Evolutionary conservation across 2,888 invertebrate genomes (phyloP), one percentile per base, ranked within the genome.

Genomic region (Thysanoteuthis rhombus): DNA sequence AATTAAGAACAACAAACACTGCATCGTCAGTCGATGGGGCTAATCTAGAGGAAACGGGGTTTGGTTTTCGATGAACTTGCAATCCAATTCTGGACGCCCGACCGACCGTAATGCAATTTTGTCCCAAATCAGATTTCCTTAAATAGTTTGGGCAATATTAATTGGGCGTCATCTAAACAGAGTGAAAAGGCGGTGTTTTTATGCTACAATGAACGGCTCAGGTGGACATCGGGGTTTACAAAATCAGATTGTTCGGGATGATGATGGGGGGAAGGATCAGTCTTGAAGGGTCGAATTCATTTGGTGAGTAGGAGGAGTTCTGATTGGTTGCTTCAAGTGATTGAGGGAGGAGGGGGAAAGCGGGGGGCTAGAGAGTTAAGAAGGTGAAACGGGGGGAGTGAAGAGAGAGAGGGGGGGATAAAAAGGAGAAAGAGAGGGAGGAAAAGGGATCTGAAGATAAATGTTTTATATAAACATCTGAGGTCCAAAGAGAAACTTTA

Each of bases 71-170:
- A 52, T 52, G 52, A 52, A 52, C 52, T 75, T 36, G 36, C n/a
- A 75, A 75, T 75, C 75, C 75, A 75, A 75, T 75, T 75, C 75
- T 75, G 75, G 12, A 75, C 75, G 10, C 22, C n/a, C n/a, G n/a
- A n/a, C n/a, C 75, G n/a, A 36, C n/a, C n/a, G 28, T 92, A 92
- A 92, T 92, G 45, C 42, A 92, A 92, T 92, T 92, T 92, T n/a
- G 75, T 75, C 75, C 92, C 40, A 92, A 92, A 92, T 92, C 32
- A n/a, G 45, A 42, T 92, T 42, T 92, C 92, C n/a, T 32, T 92
- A 92, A 92, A 45, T 92, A 45, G 92, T 92, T 92, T 40, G 45
- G 92, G 92, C 42, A 92, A 92, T 45, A 92, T 92, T 92, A 42
- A 92, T 92, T 92, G 75, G 75, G 16, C 12, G n/a, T n/a, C n/a